Evolutionary conservation across 2,113 vertebrate species (phyloP), one percentile per base, ranked within the genome.

Genomic region (Pogonocichla stellata): DNA sequence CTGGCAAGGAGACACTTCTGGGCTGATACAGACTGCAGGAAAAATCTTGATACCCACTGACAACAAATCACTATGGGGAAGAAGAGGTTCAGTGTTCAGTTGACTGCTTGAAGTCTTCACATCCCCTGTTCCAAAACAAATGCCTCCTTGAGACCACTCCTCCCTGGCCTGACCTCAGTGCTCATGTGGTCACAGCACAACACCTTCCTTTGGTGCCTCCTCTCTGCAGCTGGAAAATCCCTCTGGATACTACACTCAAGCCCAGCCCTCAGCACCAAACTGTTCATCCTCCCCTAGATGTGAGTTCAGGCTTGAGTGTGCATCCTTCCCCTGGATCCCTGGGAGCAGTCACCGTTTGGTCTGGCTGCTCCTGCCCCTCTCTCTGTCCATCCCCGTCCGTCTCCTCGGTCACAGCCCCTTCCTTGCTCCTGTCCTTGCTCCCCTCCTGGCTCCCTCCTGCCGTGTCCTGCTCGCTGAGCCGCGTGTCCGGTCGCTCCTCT

Each of bases 401-500:
- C 29, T 88, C 65, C 78, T 54, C 40, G 6, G 42, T n/a, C 18
- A 91, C 58, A 62, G 57, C 72, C 56, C 96, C 92, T 2, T 61
- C 62, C 79, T 10, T 29, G 60, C 17, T 38, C 7, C 69, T 33
- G 42, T 26, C 75, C 75, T 13, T n/a, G 61, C 2, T 58, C 3
- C 75, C 51, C 26, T 65, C 18, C 23, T 43, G 45, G 26, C 5
- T 74, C 71, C 77, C 82, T 45, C 24, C 70, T 0, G 54, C 56
- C 8, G 61, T 65, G 18, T 83, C 91, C 51, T 14, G 67, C 75
- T 94, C 38, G 9, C 86, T 14, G 12, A 96, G 90, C 38, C 96
- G 95, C 20, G 92, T 26, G 12, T 73, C 96, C 7, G 15, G n/a
- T 28, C 10, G 70, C 50, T 97, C 98, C 73, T 98, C 98, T 26